Percentiles rank a stretch among this genome's conserved stretches.
These are phyloP conservation scores for Pectinophora gossypiella DNA, from an alignment of 1,140 invertebrate species.

Conservation along the genomic window DNA sequence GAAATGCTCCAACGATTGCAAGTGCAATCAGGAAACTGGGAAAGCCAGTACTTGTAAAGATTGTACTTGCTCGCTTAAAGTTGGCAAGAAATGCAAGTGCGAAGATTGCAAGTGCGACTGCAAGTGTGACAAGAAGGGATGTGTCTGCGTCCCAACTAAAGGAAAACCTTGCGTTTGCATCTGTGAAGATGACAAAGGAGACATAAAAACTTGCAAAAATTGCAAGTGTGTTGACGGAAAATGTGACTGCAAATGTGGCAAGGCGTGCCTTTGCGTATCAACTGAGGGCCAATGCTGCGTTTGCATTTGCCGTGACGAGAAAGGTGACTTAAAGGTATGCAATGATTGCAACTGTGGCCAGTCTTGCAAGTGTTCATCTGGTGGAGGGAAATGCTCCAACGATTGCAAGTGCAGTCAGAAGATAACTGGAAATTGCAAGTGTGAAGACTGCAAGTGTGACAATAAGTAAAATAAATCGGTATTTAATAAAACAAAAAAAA, in stretches of 20 bases:
- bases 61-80: not conserved
- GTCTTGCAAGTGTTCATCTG: too few relatives aligned
- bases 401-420: too few relatives aligned
- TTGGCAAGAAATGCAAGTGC: not conserved
- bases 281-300: slow-evolving; percentile 22
- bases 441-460: too few relatives aligned
- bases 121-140: slow-evolving; percentile 20
- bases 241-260: slow-evolving; percentile 14
- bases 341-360: slow-evolving; percentile 26
- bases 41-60: not conserved
- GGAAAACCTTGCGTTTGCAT: slow-evolving; percentile 30
- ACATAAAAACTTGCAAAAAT: not conserved
- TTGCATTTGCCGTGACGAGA: slow-evolving; percentile 26
- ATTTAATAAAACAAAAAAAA: too few relatives aligned
- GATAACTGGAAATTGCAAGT: too few relatives aligned
- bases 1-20: not conserved
- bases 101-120: not conserved
- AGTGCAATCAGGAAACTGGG: not conserved
- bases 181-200: slow-evolving; percentile 20
- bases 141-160: slow-evolving; percentile 26
- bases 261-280: slow-evolving; percentile 28
- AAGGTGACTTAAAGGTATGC: slow-evolving; percentile 20
- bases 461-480: too few relatives aligned
- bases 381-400: too few relatives aligned
- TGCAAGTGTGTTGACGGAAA: slow-evolving; percentile 9